A percentile compares a stretch with the other conserved stretches of the same genome.
These are phyloP conservation scores for Lasioglossum zephyrum DNA, from an alignment of 2,888 invertebrate species.

Conservation along the genomic window DNA sequence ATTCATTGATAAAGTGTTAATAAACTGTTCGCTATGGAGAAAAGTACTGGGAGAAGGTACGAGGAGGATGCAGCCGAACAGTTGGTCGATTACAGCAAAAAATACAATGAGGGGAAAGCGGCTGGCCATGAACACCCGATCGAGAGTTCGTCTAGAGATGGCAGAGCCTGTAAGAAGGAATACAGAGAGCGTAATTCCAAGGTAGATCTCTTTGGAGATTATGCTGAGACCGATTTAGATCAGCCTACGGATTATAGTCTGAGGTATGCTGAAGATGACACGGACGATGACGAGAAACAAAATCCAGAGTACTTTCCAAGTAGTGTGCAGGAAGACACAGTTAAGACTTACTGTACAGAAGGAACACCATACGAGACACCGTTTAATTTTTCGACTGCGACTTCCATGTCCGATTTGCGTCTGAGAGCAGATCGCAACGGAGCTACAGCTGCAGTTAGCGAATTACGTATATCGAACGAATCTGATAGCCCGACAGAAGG, in stretches of 20 bases:
- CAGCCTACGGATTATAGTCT: slow-evolving; percentile 97
- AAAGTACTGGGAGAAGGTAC: slow-evolving; percentile 50
- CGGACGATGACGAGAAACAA: slow-evolving; percentile 85
- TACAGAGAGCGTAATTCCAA: slow-evolving; percentile 75
- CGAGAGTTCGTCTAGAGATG: slow-evolving; percentile 34
- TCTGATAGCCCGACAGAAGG: slow-evolving; percentile 59
- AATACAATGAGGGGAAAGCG: slow-evolving; percentile 83
- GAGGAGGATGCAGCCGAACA: slow-evolving; percentile 84
- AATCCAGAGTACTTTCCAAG: slow-evolving; percentile 77
- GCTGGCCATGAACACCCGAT: slow-evolving; percentile 36
- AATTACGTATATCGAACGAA: slow-evolving; percentile 38
- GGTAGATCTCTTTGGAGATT: slow-evolving; percentile 86
- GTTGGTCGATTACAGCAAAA: slow-evolving; percentile 87
- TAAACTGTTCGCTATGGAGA: slow-evolving; percentile 47
- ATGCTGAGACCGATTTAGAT: slow-evolving; percentile 95
- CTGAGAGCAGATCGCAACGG: slow-evolving; percentile 73
- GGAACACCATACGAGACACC: slow-evolving; percentile 94
- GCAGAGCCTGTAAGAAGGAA: slow-evolving; percentile 72
- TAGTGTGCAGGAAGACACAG: slow-evolving; percentile 89
- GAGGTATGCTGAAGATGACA: slow-evolving; percentile 93
- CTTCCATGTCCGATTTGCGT: slow-evolving; percentile 94
- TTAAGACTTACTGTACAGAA: slow-evolving; percentile 96
- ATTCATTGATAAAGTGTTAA: background rate
- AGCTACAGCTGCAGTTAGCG: slow-evolving; percentile 20
- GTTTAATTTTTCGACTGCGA: slow-evolving; percentile 92